Base-by-base conservation (phyloP, 2,797 vertebrate species). In the Tapera naevia region DNA sequence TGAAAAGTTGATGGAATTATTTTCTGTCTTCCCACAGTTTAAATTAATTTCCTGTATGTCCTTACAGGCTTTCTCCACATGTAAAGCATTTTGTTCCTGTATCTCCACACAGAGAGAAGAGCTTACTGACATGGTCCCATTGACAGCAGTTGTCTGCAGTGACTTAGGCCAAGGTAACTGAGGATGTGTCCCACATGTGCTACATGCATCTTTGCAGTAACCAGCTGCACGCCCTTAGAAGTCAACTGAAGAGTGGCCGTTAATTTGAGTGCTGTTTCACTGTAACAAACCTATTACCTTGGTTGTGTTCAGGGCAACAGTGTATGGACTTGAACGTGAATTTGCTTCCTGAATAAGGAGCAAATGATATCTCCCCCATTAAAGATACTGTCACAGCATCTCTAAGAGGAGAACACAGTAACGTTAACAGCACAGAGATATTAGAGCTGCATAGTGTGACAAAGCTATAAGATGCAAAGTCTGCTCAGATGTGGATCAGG, bases 251-350 rank as follows among this genome's bases (percentile, higher is more conserved):
- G 43, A 30, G 19, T 27, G n/a, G 9, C 35, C 9, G 6, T 81
- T 61, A 43, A 64, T 85, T 24, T 54, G 54, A 75, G 65, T 8
- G 15, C 18, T 48, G 18, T 64, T 86, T 67, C 8, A 23, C 13
- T 64, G 14, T 56, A n/a, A 56, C 27, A 78, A 90, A n/a, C 23
- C 35, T 27, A 5, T 25, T 50, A 5, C 56, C 41, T 51, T 21
- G n/a, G 27, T 80, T 53, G 60, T 69, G 3, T 25, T 88, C 27
- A 56, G 39, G 53, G 46, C 50, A 91, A 43, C 14, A 7, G 11
- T 0, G 0, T 35, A 28, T 5, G 23, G 25, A 53, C 50, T 81
- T 84, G 33, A 50, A 23, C 0, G 0, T 45, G 28, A 69, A 85
- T 81, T 80, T 51, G 43, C 35, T 61, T 87, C 58, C 78, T 75